phyloP scores from a whole-genome alignment of 2,113 vertebrate genomes.

The Myocastor coypus region DNA sequence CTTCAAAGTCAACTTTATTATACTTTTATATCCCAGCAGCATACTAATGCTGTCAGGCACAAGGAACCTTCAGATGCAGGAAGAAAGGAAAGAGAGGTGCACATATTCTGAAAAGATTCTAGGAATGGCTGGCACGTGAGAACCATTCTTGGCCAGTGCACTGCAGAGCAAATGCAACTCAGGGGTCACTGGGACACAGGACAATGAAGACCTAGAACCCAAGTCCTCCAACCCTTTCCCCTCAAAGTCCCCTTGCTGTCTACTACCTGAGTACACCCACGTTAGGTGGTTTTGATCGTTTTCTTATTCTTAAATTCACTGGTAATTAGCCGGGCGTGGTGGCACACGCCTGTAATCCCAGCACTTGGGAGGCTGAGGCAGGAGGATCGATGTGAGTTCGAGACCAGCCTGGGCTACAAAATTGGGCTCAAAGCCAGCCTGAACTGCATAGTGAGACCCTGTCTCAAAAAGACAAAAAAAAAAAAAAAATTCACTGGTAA shows the following conservation, averaged over 20 bases:
- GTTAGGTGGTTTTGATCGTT: neutral
- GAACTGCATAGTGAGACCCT: no score
- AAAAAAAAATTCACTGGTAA: neutral
- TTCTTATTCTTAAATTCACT: neutral
- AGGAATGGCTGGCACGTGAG: neutral
- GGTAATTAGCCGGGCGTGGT: no score
- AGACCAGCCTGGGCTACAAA: no score
- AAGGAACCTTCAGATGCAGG: neutral
- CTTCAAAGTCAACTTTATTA: conserved; percentile 50
- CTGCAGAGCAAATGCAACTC: neutral
- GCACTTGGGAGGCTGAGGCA: no score
- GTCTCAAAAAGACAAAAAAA: no score
- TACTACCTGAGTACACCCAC: neutral
- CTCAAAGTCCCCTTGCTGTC: neutral
- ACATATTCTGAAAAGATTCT: neutral
- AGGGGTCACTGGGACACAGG: neutral
- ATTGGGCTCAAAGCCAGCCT: no score
- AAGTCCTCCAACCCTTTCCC: neutral
- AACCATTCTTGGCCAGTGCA: neutral
- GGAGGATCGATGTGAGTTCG: no score
- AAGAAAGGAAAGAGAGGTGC: neutral
- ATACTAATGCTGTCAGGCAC: neutral
- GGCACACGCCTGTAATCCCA: no score
- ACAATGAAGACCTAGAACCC: neutral
- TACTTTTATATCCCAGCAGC: neutral